A percentile compares a stretch with the other conserved stretches of the same genome.
Evolutionary conservation across 2,888 invertebrate species (phyloP).

Genomic region (Campoletis raptor): DNA sequence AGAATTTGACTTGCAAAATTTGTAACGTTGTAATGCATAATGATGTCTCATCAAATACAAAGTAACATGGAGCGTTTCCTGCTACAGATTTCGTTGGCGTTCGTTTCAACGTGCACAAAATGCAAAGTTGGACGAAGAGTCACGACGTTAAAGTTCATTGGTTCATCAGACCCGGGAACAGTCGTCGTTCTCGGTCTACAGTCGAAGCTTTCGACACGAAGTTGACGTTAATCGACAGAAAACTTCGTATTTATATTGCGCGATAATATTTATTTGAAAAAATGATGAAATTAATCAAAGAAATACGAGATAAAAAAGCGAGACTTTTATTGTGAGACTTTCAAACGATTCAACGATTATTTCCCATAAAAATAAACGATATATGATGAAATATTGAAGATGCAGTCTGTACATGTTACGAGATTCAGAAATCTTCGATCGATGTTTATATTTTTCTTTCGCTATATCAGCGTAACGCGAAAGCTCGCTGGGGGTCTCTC

Average conservation of each 20-base stretch:
- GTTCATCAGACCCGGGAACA: constrained; percentile 43
- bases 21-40: constrained; percentile 15
- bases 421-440: not conserved
- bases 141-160: constrained; percentile 43
- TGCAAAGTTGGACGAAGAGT: not conserved
- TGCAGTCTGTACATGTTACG: not conserved
- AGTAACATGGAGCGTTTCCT: constrained; percentile 47
- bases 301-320: not conserved
- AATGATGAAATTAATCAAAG: not conserved
- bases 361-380: not conserved
- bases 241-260: not conserved
- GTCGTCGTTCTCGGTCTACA: constrained; percentile 15
- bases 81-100: constrained; percentile 45
- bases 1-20: constrained; percentile 16
- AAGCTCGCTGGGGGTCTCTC: constrained; percentile 28
- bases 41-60: constrained; percentile 41
- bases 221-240: not conserved
- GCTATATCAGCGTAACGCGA: not conserved
- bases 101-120: not conserved
- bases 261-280: not conserved
- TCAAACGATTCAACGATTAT: not conserved
- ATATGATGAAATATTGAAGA: constrained; percentile 9
- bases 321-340: not conserved
- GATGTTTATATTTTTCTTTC: constrained; percentile 10
- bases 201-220: not conserved